Conservation (phyloP, 2,113 vertebrate species). For the Bubo bubo region DNA sequence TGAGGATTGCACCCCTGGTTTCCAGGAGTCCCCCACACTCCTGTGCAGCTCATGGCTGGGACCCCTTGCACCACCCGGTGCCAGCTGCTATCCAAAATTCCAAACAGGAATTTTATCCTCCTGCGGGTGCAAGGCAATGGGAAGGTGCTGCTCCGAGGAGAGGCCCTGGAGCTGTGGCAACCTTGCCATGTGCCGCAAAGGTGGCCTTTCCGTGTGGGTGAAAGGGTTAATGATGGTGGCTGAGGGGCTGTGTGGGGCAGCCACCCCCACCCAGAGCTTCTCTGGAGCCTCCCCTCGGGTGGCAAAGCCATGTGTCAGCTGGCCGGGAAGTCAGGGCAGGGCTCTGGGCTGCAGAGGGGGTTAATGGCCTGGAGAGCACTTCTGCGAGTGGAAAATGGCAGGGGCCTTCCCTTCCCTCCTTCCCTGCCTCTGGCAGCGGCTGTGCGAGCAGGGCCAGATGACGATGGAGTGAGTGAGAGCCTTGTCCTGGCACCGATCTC, state of each 20-base stretch:
- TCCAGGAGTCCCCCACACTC: background rate
- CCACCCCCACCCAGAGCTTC: accelerated
- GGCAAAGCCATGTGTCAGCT: background rate
- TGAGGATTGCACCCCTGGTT: background rate
- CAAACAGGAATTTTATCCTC: background rate
- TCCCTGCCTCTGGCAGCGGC: background rate
- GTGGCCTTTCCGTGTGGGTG: accelerated
- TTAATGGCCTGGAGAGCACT: background rate
- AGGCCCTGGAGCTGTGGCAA: background rate
- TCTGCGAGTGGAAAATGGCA: conserved; percentile 17
- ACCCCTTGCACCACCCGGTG: background rate
- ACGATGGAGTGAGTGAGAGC: conserved; percentile 34
- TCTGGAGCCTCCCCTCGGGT: background rate
- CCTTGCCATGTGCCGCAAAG: background rate
- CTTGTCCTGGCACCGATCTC: conserved; percentile 44
- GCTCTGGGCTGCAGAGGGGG: background rate
- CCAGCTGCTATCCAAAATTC: background rate
- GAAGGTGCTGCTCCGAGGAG: background rate
- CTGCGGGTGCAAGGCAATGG: background rate
- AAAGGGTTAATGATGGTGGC: accelerated
- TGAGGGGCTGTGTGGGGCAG: background rate
- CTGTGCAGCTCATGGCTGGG: background rate
- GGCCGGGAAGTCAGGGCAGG: background rate
- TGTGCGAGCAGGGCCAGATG: background rate
- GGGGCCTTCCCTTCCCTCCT: conserved; percentile 18